Conservation (phyloP, 2,113 vertebrate genomes). For the Romanogobio albipinnatus region DNA sequence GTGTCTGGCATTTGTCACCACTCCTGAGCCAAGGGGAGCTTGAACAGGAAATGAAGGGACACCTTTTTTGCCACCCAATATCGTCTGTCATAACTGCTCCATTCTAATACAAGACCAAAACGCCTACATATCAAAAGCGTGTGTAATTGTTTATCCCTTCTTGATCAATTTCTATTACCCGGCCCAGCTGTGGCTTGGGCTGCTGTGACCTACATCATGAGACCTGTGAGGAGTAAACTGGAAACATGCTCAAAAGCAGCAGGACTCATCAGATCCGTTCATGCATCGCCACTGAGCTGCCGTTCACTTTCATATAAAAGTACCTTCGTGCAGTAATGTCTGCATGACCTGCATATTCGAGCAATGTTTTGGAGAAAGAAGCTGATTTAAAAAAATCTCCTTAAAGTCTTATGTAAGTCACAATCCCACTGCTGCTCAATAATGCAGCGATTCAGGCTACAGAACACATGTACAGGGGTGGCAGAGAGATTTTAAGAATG, state of each 20-base stretch:
- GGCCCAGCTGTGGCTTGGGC: slow-evolving; percentile 26
- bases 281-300: not conserved
- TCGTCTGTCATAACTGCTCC: slow-evolving; percentile 42
- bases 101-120: slow-evolving; percentile 1
- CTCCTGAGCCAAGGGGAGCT: slow-evolving; percentile 51
- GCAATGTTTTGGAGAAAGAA: slow-evolving; percentile 26
- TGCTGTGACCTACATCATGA: slow-evolving; percentile 38
- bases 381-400: slow-evolving; percentile 33
- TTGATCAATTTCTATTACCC: slow-evolving; percentile 25
- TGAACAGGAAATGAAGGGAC: slow-evolving; percentile 54
- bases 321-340: not conserved
- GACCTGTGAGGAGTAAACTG: not conserved
- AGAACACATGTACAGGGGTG: slow-evolving; percentile 37
- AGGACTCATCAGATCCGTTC: not conserved
- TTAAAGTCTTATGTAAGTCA: slow-evolving; percentile 37
- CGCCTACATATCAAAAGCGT: not conserved
- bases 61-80: slow-evolving; percentile 44
- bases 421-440: slow-evolving; percentile 37
- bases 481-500: slow-evolving; percentile 37
- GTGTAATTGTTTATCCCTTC: slow-evolving; percentile 20
- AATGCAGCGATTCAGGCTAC: slow-evolving; percentile 22
- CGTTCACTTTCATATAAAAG: not conserved
- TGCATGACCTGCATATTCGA: slow-evolving; percentile 24
- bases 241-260: not conserved
- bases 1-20: slow-evolving; percentile 62